Base-by-base conservation (phyloP, 2,888 invertebrate species). In the Gerris lacustris region DNA sequence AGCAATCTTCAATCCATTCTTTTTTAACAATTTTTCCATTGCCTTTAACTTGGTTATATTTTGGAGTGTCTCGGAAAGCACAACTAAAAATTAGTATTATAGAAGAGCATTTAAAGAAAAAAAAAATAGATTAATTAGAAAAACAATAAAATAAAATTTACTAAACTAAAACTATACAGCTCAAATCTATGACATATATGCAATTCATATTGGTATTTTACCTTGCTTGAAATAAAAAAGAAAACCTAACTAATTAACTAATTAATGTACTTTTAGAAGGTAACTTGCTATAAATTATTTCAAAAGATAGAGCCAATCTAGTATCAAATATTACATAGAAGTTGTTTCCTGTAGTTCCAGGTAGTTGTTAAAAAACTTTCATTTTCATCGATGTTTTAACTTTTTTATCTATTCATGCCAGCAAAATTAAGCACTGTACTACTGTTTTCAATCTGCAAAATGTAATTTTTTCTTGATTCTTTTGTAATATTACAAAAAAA, bases 11-110 rank as follows among this genome's bases (percentile, higher is more conserved):
- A 72, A 94, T 82, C 94, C 94, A 94, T 17, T 84, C 84, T 73
- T 85, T 87, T 31, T 79, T 85, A 5, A 89, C 88, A 71, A 88
- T 90, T 71, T 85, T 85, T 2, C 85, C 83, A 73, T 84, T 84
- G 4, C 85, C 84, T 75, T 83, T 84, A 2, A 89, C 89, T 80
- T 88, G 85, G 68, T 85, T 84, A 79, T 89, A 89, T 80, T 94
- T 94, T 5, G 94, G 95, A 6, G 94, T 95, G 80, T 91, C 91
- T 6, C 85, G 82, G 81, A 93, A 94, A 9, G 94, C 94, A 82
- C 94, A 94, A 66, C 94, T 93, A 80, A 6, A 82, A 80, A 62
- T 62, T 17, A 69, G 11, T 45, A 17, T 7, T 45, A 55, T 55
- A 11, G 55, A 55, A 15, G 1, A 11, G 17, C 11, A 17, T 15